These are phyloP conservation scores for Camelus dromedarius DNA, from an alignment of 2,113 vertebrate genomes.

Conservation along the genomic window DNA sequence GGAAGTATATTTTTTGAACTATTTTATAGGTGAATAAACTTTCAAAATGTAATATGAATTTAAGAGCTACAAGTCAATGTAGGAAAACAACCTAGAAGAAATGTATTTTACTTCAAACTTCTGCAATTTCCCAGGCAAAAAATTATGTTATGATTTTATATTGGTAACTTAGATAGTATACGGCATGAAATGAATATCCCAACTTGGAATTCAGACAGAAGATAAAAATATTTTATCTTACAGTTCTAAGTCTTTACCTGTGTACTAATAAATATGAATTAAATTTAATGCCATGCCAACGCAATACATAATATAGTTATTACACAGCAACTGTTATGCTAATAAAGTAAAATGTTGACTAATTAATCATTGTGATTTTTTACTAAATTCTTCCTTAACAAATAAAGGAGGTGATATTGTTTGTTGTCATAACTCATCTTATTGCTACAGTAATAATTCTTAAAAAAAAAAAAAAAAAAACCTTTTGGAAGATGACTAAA, in stretches of 20 bases:
- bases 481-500: constrained; percentile 20
- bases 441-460: not conserved
- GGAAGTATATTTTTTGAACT: not conserved
- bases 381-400: constrained; percentile 17
- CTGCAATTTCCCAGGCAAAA: not conserved
- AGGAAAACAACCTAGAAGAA: constrained; percentile 31
- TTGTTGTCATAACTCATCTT: constrained; percentile 12
- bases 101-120: not conserved
- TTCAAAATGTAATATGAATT: constrained; percentile 37
- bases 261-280: constrained; percentile 31
- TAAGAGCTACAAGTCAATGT: constrained; percentile 17
- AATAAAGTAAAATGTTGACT: not conserved
- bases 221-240: constrained; percentile 35
- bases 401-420: not conserved
- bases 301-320: not conserved
- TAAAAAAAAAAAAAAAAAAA: not conserved
- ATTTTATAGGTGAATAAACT: not conserved
- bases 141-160: constrained; percentile 23
- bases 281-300: not conserved
- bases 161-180: not conserved
- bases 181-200: not conserved
- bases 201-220: not conserved
- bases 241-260: constrained; percentile 21
- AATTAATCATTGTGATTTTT: constrained; percentile 12
- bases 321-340: not conserved